A percentile compares a stretch with the other conserved stretches of the same genome.
These are phyloP conservation scores for Cepaea nemoralis DNA, from an alignment of 1,140 invertebrate species.

Conservation along the genomic window DNA sequence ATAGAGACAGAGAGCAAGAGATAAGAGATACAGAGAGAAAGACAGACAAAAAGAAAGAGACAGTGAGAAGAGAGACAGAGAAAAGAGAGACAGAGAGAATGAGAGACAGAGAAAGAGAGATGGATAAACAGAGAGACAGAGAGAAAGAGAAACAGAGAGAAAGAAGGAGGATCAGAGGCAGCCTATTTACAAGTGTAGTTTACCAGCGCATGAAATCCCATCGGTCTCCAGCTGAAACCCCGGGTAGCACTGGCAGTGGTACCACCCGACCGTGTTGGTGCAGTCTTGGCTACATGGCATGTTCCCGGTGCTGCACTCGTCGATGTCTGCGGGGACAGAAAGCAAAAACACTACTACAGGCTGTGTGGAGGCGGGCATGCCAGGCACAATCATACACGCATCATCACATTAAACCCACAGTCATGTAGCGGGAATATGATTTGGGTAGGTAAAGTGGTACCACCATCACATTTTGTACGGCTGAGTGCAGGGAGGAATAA, in stretches of 20 bases:
- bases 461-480: too few species aligned
- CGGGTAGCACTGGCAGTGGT: constrained; percentile 7
- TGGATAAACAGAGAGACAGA: too few species aligned
- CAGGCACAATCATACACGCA: neutral
- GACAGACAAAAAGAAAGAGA: too few species aligned
- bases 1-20: too few species aligned
- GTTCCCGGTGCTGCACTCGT: constrained; percentile 32
- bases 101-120: neutral
- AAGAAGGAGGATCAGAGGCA: neutral
- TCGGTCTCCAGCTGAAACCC: constrained; percentile 23
- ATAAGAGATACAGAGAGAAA: too few species aligned
- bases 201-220: neutral
- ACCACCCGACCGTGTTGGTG: constrained; percentile 26
- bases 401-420: too few species aligned
- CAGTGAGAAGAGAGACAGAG: too few species aligned
- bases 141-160: too few species aligned
- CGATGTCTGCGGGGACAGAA: constrained; percentile 28
- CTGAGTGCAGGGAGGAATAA: too few species aligned
- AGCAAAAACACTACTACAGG: neutral
- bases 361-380: too few species aligned
- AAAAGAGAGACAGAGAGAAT: neutral
- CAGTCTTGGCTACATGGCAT: constrained; percentile 21
- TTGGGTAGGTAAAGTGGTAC: too few species aligned
- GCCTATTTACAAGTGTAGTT: neutral
- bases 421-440: too few species aligned